Percentiles rank a stretch among this genome's conserved stretches.
Evolutionary conservation across 2,113 vertebrate genomes (phyloP).

Genomic region (Cyanistes caeruleus): DNA sequence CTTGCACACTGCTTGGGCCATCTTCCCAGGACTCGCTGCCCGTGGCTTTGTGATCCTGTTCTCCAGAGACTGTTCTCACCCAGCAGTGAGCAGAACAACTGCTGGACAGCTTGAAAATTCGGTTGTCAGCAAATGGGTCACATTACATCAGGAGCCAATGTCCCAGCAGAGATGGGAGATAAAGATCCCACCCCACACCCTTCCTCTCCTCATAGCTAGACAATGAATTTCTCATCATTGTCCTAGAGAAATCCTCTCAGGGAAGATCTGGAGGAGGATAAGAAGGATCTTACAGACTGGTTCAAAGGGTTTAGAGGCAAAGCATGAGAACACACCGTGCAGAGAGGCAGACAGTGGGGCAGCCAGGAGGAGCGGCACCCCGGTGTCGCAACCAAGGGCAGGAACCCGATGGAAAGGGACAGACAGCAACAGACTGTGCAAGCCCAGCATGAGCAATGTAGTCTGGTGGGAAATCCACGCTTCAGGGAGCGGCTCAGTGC

Average conservation of each 20-base stretch:
- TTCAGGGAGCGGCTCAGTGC: background rate
- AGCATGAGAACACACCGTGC: background rate
- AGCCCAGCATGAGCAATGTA: background rate
- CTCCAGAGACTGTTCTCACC: background rate
- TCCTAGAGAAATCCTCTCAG: background rate
- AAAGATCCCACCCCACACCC: background rate
- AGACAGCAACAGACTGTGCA: background rate
- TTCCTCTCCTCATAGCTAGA: slow-evolving; percentile 28
- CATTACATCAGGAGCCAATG: background rate
- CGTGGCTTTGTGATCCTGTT: background rate
- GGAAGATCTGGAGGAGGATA: background rate
- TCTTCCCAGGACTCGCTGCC: background rate
- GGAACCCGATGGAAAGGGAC: background rate
- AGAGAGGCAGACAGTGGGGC: background rate
- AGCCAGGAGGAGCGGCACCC: background rate
- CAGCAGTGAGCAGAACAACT: background rate
- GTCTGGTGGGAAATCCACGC: fast-evolving
- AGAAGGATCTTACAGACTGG: background rate
- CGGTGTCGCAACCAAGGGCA: background rate
- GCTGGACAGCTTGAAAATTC: background rate
- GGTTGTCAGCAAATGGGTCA: background rate
- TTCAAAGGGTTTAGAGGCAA: background rate
- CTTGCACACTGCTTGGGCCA: background rate
- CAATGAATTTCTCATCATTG: background rate
- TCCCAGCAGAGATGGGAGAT: background rate